Conservation (phyloP, 2,797 vertebrate species). For the Sarcophilus harrisii region DNA sequence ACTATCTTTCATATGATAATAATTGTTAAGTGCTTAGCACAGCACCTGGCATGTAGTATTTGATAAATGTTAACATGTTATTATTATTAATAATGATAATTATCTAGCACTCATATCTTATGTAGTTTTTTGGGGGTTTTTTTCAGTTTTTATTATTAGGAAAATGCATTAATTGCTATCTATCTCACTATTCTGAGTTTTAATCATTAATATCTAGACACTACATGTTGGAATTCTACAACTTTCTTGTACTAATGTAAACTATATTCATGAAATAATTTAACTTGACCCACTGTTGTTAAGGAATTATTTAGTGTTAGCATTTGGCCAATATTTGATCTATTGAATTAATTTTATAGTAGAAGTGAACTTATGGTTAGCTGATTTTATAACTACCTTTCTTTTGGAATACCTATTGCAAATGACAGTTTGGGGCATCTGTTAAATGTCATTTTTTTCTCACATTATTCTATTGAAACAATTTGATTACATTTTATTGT, state of each 20-base stretch:
- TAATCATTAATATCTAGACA: slow-evolving; percentile 42
- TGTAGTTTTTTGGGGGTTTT: slow-evolving; percentile 37
- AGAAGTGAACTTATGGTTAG: background rate
- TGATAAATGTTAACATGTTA: background rate
- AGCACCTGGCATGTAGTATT: background rate
- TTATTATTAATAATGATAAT: background rate
- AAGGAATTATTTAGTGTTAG: background rate
- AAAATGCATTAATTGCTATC: background rate
- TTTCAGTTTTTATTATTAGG: slow-evolving; percentile 44
- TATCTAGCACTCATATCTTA: background rate
- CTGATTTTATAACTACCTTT: slow-evolving; percentile 7
- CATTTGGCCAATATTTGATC: slow-evolving; percentile 33
- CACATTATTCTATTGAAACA: slow-evolving; percentile 48
- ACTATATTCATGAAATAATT: slow-evolving; percentile 40
- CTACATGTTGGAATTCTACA: background rate
- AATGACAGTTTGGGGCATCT: slow-evolving; percentile 27
- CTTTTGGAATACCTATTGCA: slow-evolving; percentile 30
- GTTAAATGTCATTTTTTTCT: slow-evolving; percentile 58
- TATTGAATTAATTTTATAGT: background rate
- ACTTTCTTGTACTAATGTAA: slow-evolving; percentile 41
- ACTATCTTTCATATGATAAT: background rate
- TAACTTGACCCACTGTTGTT: slow-evolving; percentile 19
- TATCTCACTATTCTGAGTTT: slow-evolving; percentile 31
- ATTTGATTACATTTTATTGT: background rate
- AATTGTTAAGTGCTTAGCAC: background rate